Evolutionary conservation across 2,888 invertebrate genomes (phyloP).

Genomic region (Himalopsyche anomala): DNA sequence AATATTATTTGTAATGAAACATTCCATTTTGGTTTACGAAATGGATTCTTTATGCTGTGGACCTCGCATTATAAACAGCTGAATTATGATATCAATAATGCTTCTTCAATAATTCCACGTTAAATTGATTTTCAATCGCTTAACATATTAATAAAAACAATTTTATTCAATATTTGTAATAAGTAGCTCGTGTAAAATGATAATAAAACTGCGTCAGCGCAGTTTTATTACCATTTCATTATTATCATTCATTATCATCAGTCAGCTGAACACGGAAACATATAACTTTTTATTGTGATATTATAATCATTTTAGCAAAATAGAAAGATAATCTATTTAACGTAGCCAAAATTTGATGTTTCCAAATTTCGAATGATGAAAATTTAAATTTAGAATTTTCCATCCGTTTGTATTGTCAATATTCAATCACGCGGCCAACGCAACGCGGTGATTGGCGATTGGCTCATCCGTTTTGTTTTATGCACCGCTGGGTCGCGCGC

Average conservation of each 20-base stretch:
- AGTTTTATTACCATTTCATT: no score
- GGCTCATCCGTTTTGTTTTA: slow-evolving; percentile 40
- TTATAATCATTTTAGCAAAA: no score
- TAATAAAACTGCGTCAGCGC: no score
- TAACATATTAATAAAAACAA: no score
- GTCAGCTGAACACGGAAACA: no score
- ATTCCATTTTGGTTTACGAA: not conserved
- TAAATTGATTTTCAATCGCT: not conserved
- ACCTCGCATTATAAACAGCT: not conserved
- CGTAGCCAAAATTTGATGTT: no score
- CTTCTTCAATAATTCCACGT: no score
- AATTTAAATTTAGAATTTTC: slow-evolving; percentile 37
- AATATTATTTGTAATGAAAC: not conserved
- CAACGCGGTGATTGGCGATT: not conserved
- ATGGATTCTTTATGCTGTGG: not conserved
- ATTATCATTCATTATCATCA: no score
- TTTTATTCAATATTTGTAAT: no score
- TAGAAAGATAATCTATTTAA: no score
- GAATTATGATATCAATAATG: not conserved
- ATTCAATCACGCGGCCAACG: slow-evolving; percentile 37
- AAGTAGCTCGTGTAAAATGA: no score
- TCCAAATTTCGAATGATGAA: not conserved
- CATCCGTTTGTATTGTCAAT: slow-evolving; percentile 1
- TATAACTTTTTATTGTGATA: no score
- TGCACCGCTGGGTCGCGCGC: slow-evolving; percentile 19